Base-by-base conservation (phyloP, 2,888 invertebrate species). In the Eristalis pertinax region DNA sequence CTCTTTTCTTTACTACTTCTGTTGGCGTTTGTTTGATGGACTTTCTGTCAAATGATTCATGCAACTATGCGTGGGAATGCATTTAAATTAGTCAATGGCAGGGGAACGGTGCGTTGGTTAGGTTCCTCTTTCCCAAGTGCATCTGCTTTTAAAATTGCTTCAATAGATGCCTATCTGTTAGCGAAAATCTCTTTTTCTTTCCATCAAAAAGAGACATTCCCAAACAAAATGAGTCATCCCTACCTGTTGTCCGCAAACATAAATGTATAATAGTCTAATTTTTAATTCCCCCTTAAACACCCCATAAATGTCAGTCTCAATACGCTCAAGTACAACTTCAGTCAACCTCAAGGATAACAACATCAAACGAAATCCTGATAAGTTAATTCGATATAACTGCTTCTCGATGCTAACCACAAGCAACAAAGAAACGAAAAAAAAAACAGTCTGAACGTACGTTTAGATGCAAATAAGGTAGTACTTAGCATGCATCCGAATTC, bases 291-390 rank as follows among this genome's bases (percentile, higher is more conserved):
- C 68, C 76, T 84, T 87, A 80, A 87, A 76, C 87, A 84, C 83
- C 87, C 76, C 79, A 87, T 87, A 87, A 80, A 83, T 84, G 87
- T 87, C 87, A 87, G 32, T 87, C 69, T 65, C 43, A 87, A 80
- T 80, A 69, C 68, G 79, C 76, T 87, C 76, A 80, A 76, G 32
- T 68, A 79, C 68, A 68, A 79, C 75, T 87, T 76, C 63, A 72
- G 50, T 87, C 76, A 83, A 83, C 87, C 73, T 87, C 87, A 84
- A 84, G 83, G 64, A 73, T 82, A 84, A 76, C 73, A 82, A 74
- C 72, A 80, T 76, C 79, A 84, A 87, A 80, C 64, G 69, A 64
- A 77, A 86, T 74, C 82, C 78, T 70, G 24, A 86, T 74, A 78
- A 67, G 83, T 83, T 72, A 87, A 87, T 87, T 87, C 84, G 69